phyloP scores from a whole-genome alignment of 2,797 vertebrate species.

The Manis crassicaudata region DNA sequence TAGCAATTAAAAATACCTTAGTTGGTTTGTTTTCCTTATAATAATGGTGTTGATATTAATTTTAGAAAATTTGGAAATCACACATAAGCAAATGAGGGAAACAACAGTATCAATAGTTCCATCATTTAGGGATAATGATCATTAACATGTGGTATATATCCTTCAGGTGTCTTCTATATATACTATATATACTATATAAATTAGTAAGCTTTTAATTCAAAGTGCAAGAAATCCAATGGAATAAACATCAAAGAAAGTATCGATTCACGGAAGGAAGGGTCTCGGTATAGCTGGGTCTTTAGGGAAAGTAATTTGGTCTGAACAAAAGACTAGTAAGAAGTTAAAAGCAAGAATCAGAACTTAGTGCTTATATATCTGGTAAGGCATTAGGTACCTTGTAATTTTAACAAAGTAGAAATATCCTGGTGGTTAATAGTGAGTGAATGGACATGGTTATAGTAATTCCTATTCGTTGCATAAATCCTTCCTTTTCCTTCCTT shows the following conservation, averaged over 20 bases:
- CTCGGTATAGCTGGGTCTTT: neutral
- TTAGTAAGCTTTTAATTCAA: neutral
- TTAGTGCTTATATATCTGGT: neutral
- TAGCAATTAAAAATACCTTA: constrained; percentile 33
- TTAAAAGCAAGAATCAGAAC: neutral
- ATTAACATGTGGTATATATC: neutral
- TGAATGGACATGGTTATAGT: neutral
- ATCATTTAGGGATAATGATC: constrained; percentile 15
- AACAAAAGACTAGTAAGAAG: constrained; percentile 12
- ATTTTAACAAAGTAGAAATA: neutral
- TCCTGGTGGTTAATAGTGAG: neutral
- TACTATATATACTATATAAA: neutral
- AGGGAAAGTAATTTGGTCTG: constrained; percentile 47
- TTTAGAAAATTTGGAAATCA: constrained; percentile 48
- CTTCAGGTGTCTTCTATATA: neutral
- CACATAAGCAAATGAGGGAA: constrained; percentile 31
- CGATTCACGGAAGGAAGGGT: neutral
- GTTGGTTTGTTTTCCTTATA: constrained; percentile 47
- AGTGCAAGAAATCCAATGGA: neutral
- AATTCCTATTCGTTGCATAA: neutral
- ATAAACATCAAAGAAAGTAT: constrained; percentile 16
- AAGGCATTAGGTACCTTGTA: neutral
- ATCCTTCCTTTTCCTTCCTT: neutral
- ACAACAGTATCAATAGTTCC: neutral
- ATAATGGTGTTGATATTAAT: constrained; percentile 49